Conservation (phyloP, 2,797 vertebrate species). For the Scleropages formosus region DNA sequence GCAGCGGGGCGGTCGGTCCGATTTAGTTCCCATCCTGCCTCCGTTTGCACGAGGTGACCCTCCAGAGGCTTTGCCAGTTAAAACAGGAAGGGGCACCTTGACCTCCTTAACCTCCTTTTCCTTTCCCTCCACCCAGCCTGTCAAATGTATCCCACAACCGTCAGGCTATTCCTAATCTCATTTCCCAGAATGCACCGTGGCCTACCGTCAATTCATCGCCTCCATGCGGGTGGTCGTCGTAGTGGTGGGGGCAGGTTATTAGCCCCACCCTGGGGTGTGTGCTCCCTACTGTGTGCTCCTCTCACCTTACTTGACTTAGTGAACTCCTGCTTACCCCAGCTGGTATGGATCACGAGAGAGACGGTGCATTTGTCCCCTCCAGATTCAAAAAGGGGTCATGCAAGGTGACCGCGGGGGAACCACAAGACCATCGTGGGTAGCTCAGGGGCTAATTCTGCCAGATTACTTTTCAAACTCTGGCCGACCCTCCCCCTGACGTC, state of each 20-base stretch:
- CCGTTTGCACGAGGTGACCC: neutral
- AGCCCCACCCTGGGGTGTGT: neutral
- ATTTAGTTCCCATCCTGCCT: constrained; percentile 31
- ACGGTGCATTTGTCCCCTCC: neutral
- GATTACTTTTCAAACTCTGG: neutral
- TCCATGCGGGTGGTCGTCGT: neutral
- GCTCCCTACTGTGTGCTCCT: neutral
- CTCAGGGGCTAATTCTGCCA: neutral
- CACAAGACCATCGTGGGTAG: neutral
- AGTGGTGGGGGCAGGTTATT: too few species aligned
- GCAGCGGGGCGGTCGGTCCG: too few species aligned
- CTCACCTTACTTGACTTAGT: neutral
- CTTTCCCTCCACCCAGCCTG: too few species aligned
- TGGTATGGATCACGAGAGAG: neutral
- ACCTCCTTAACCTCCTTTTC: too few species aligned
- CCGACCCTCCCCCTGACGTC: constrained; percentile 30
- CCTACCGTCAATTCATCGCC: constrained; percentile 55
- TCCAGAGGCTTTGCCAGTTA: neutral
- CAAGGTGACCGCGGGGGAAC: neutral
- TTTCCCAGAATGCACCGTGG: constrained; percentile 55
- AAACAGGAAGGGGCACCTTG: too few species aligned
- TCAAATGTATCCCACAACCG: constrained; percentile 27
- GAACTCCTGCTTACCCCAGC: neutral
- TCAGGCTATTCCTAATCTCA: constrained; percentile 49
- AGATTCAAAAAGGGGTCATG: neutral